Base-by-base conservation (phyloP, 2,113 vertebrate species). In the Calidris pygmaea region DNA sequence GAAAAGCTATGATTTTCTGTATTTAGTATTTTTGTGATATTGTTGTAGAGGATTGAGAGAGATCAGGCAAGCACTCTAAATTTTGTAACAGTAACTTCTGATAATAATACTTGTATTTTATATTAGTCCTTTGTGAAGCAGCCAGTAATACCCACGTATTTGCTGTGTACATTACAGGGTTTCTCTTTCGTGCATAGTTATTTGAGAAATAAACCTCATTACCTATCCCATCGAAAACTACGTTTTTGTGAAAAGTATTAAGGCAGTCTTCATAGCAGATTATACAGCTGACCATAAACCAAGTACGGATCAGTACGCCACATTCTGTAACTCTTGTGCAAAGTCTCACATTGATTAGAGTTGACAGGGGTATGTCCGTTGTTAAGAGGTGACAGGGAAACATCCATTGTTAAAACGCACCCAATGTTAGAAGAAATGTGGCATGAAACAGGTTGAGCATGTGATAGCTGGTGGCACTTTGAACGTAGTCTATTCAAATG, bases 381-480 rank as follows among this genome's bases (percentile, higher is more conserved):
- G 94, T 94, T 75, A 34, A 34, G 87, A 84, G 62, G 55, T 48
- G 96, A 95, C 84, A 94, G 62, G 30, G 84, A 96, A 96, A 96
- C 89, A 50, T 58, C 92, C 78, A 12, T 94, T 94, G 95, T 97
- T 89, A 93, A 96, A 97, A 95, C 60, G 73, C 94, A 92, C 74
- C 80, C 48, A 60, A 13, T 60, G 73, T 53, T 75, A 92, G 84
- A 89, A 97, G 85, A 92, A 92, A 88, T 53, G 88, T 79, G 84
- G 78, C 79, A n/a, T 43, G 76, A 68, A 94, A 71, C 71, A 77
- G 84, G 80, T 93, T 87, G 91, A 85, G 88, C 59, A 30, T 53
- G 66, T 75, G 67, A 88, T 89, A 50, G 91, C 93, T 94, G 84
- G 79, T 87, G 74, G 87, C 95, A 19, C 48, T 86, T 86, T 63